Evolutionary conservation across 2,888 invertebrate species (phyloP), one percentile per base, ranked within the genome.

Genomic region (Pinctada fucata): DNA sequence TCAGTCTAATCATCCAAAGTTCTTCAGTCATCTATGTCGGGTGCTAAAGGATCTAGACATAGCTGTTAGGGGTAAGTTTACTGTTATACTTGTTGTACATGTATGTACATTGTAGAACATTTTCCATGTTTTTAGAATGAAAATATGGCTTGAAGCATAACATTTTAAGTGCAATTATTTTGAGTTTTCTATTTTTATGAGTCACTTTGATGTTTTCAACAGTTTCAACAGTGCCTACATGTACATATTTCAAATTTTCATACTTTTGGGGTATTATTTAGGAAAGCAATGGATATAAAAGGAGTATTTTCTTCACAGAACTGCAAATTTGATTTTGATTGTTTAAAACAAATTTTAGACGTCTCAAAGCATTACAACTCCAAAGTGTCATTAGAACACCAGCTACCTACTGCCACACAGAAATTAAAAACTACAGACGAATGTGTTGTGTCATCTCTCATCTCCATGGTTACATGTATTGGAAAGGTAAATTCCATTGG

Each of bases 351-450:
- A 31, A 31, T 88, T 88, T 58, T 83, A 93, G 93, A 93, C 79
- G 87, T 93, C 47, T 92, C 91, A 3, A 91, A 91, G 79, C 89
- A 89, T 77, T 93, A 91, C 79, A 91, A 92, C 80, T 89, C 90
- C 76, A 93, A 93, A 87, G 90, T 92, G 73, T 89, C 91, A 2
- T 80, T 93, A 72, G 94, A 93, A 83, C 91, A 92, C 78, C 93
- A 93, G 83, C 84, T 94, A 71, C 93, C 93, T 3, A 93, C 93
- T 73, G 91, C 92, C 2, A 91, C 93, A 16, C 91, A 92, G 83
- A 91, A 91, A 80, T 87, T 93, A 76, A 91, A 91, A 78, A 92
- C 93, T 6, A 93, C 93, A 8, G 93, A 93, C 84, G 93, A 93
- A 79, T 93, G 93, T 84, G 90, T 94, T 49, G 88, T 93, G 31